Percentiles rank a stretch among this genome's conserved stretches.
Conservation (phyloP, 2,113 vertebrate species). For the Scatophagus argus region DNA sequence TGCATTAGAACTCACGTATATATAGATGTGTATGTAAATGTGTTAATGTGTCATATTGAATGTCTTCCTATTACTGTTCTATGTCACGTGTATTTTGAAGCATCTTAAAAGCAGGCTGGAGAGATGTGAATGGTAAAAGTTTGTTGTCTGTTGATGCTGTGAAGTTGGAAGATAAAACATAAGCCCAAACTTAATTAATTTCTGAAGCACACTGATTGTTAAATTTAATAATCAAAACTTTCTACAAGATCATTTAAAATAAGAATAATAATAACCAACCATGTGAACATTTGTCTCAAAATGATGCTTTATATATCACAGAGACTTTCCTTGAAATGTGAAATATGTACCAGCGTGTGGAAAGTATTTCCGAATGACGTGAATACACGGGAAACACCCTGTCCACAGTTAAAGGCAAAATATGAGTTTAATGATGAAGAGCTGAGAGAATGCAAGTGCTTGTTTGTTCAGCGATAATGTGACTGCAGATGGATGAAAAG, state of each 20-base stretch:
- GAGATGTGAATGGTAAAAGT: constrained; percentile 7
- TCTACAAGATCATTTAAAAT: neutral
- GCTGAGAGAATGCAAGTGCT: constrained; percentile 35
- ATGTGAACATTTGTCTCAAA: constrained; percentile 24
- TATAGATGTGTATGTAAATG: constrained; percentile 69
- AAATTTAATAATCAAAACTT: neutral
- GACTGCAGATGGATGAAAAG: constrained; percentile 7
- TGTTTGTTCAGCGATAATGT: constrained; percentile 27
- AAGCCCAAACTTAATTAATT: constrained; percentile 1
- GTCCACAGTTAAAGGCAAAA: constrained; percentile 19
- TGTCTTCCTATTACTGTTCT: constrained; percentile 69
- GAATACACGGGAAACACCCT: neutral
- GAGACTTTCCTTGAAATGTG: neutral
- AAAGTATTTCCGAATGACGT: constrained; percentile 7
- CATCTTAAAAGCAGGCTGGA: constrained; percentile 32
- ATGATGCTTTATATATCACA: neutral
- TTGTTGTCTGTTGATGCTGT: constrained; percentile 18
- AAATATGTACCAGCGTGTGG: constrained; percentile 16
- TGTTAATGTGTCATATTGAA: constrained; percentile 73
- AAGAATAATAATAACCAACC: neutral
- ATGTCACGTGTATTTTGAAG: constrained; percentile 52
- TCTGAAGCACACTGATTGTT: constrained; percentile 39
- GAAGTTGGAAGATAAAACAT: constrained; percentile 11
- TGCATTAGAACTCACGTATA: constrained; percentile 55
- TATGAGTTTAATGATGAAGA: constrained; percentile 15